Percentiles rank a stretch among this genome's conserved stretches.
Conservation (phyloP, 2,113 vertebrate species). For the Neolamprologus tretocephalus region DNA sequence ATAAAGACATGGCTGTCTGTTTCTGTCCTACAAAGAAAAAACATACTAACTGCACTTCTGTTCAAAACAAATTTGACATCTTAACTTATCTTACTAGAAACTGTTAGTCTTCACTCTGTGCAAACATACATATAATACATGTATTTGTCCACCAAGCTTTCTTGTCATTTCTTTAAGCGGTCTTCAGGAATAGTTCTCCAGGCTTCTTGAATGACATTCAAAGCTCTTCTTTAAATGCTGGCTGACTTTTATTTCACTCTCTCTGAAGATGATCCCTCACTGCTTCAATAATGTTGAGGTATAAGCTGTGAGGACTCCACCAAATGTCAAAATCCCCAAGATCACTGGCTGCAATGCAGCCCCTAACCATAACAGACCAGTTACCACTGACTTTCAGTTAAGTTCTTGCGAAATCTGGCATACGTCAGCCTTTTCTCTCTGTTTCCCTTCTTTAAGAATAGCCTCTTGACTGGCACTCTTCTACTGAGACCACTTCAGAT, state of each 20-base stretch:
- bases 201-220: not conserved
- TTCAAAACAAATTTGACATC: not conserved
- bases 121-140: not conserved
- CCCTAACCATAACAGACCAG: not conserved
- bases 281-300: not conserved
- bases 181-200: not conserved
- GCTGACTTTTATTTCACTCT: not conserved
- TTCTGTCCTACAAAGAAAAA: not conserved
- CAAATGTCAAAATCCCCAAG: not conserved
- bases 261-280: not conserved
- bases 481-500: not conserved
- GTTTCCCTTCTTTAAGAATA: not conserved
- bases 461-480: not conserved
- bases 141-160: not conserved
- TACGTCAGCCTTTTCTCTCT: not conserved
- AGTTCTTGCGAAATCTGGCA: not conserved
- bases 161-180: not conserved
- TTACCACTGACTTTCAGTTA: not conserved
- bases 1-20: not conserved
- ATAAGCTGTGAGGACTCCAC: not conserved
- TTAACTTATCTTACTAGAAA: not conserved
- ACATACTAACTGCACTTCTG: not conserved
- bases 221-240: not conserved
- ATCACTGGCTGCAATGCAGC: not conserved
- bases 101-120: not conserved